These are phyloP conservation scores for Eilema griseolum DNA, from an alignment of 2,888 invertebrate species.

Conservation along the genomic window DNA sequence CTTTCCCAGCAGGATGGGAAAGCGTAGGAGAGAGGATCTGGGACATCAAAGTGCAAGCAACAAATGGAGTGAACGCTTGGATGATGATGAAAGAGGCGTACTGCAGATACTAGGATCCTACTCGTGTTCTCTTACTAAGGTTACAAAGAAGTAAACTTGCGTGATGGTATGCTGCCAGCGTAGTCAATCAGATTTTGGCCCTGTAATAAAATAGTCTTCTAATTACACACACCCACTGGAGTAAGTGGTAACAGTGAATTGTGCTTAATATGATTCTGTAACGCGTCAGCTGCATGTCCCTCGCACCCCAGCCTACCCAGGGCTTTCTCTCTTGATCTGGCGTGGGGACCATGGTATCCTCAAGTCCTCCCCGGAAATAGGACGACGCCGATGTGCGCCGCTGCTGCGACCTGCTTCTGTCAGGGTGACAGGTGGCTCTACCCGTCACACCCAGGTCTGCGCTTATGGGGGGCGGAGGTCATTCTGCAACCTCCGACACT, in stretches of 20 bases:
- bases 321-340: too few species aligned
- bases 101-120: background rate
- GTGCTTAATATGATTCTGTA: background rate
- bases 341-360: too few species aligned
- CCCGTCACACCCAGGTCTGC: too few species aligned
- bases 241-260: background rate
- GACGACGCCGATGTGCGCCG: too few species aligned
- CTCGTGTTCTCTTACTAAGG: background rate
- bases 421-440: too few species aligned
- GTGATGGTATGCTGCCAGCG: background rate
- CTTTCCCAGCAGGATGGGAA: background rate
- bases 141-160: background rate
- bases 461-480: too few species aligned
- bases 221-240: background rate
- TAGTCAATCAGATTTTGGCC: background rate
- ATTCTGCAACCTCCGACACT: too few species aligned
- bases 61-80: background rate
- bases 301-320: too few species aligned
- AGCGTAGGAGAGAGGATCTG: background rate
- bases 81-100: background rate
- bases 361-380: too few species aligned
- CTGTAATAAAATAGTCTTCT: background rate
- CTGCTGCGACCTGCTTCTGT: too few species aligned
- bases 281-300: too few species aligned
- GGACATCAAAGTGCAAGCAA: background rate